Percentiles rank a stretch among this genome's conserved stretches.
Evolutionary conservation across 2,113 vertebrate genomes (phyloP).

Genomic region (Rhinolophus ferrumequinum): DNA sequence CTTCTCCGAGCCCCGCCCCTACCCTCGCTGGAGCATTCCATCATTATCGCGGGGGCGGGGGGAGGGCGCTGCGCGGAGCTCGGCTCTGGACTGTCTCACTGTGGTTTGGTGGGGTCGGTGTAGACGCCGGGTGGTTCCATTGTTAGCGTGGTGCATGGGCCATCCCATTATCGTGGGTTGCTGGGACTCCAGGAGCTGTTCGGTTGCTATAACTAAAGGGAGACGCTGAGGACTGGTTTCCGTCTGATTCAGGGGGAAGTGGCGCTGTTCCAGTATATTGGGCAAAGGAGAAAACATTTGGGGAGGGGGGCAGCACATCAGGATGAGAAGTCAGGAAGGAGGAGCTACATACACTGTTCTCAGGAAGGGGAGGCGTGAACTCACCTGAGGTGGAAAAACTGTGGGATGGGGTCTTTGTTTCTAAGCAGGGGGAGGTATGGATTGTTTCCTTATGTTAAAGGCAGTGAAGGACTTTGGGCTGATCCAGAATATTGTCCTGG

Average conservation of each 20-base stretch:
- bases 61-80: not conserved
- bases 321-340: not conserved
- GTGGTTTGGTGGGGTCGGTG: not conserved
- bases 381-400: not conserved
- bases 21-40: not conserved
- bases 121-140: not conserved
- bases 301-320: too few relatives aligned
- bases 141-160: not conserved
- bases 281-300: not conserved
- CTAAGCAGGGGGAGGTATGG: not conserved
- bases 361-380: not conserved
- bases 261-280: not conserved
- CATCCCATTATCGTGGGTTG: not conserved
- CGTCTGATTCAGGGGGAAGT: not conserved
- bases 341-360: not conserved
- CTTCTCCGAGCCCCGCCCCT: not conserved
- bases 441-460: not conserved
- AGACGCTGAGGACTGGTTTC: not conserved
- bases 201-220: not conserved
- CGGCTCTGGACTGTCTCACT: not conserved
- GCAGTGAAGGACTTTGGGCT: not conserved
- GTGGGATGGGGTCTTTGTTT: not conserved
- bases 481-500: not conserved
- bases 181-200: not conserved
- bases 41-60: not conserved